phyloP scores from a whole-genome alignment of 1,140 invertebrate species.

The Melanaphis sacchari region DNA sequence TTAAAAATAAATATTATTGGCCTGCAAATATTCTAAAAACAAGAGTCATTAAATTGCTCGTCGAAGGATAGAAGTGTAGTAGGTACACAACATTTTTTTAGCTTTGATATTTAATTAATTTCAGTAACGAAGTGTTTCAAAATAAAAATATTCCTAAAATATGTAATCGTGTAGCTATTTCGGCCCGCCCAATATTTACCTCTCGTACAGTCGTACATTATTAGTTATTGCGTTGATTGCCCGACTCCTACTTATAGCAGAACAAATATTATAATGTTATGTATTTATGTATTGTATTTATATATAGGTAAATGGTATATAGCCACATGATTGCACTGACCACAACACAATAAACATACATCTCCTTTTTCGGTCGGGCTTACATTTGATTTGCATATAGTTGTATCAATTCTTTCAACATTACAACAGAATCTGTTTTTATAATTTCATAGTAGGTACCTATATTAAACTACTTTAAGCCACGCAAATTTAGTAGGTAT shows the following conservation, averaged over 20 bases:
- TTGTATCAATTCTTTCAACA: not conserved
- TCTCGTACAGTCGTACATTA: too few relatives aligned
- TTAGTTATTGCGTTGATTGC: not conserved
- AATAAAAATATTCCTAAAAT: not conserved
- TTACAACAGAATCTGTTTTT: not conserved
- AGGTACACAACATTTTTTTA: not conserved
- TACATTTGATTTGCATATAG: not conserved
- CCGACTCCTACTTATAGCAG: not conserved
- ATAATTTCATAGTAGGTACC: too few relatives aligned
- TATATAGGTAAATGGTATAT: not conserved
- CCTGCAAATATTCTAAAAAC: not conserved
- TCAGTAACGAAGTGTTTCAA: not conserved
- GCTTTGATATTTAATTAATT: not conserved
- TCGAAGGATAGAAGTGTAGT: too few relatives aligned
- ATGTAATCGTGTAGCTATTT: not conserved
- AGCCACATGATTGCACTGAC: not conserved
- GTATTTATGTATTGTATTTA: conserved; percentile 16
- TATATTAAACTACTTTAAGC: too few relatives aligned
- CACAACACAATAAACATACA: not conserved
- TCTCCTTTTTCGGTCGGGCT: not conserved
- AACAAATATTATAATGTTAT: not conserved
- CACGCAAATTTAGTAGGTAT: too few relatives aligned
- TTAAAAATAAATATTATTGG: not conserved
- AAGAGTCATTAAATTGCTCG: not conserved
- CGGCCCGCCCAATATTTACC: not conserved